Evolutionary conservation across 2,797 vertebrate genomes (phyloP).

Genomic region (Pipistrellus pipistrellus): DNA sequence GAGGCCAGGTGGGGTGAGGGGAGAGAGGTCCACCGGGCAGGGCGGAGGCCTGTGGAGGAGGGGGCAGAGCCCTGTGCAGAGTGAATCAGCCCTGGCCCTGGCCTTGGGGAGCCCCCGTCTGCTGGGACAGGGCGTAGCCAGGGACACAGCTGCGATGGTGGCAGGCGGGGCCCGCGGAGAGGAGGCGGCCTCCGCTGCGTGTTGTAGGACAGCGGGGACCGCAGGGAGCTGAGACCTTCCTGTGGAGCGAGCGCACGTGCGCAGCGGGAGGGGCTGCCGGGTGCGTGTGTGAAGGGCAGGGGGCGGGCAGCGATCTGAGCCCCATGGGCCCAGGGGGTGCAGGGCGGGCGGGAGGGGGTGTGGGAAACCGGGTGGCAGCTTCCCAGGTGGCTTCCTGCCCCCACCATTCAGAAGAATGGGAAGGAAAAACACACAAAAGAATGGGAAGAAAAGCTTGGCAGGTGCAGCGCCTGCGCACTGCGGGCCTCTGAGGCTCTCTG

Average conservation of each 20-base stretch:
- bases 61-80: background rate
- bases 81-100: background rate
- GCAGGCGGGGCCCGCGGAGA: background rate
- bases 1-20: too few relatives aligned
- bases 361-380: background rate
- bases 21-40: background rate
- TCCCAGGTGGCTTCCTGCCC: too few relatives aligned
- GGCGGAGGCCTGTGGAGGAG: background rate
- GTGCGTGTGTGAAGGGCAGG: background rate
- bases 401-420: too few relatives aligned
- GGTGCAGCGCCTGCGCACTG: rapidly evolving
- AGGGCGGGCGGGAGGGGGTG: too few relatives aligned
- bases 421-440: too few relatives aligned
- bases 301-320: rapidly evolving
- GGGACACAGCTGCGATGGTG: background rate
- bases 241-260: background rate
- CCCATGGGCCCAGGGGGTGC: background rate
- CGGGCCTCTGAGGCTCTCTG: too few relatives aligned
- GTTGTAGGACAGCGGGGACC: background rate
- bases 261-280: background rate
- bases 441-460: background rate
- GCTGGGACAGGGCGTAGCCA: background rate
- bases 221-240: background rate
- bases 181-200: rapidly evolving
- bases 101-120: background rate